Conservation (phyloP, 2,888 invertebrate species). For the Chaetoderma sp. region DNA sequence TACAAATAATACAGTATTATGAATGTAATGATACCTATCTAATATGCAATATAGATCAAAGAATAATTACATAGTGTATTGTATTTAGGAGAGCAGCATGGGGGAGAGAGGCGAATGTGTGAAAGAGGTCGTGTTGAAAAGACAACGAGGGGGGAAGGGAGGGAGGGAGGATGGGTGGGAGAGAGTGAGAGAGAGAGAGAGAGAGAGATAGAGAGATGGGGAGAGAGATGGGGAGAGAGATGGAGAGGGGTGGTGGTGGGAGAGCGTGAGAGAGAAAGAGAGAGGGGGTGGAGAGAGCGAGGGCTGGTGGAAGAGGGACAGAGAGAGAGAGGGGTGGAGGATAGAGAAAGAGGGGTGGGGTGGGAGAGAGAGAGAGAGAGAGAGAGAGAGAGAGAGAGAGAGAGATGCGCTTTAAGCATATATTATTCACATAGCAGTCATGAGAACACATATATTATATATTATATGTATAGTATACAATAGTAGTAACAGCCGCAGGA, state of each 20-base stretch:
- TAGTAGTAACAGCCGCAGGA: no score
- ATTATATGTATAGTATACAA: no score
- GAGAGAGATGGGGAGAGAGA: slow-evolving; percentile 19
- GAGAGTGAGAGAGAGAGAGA: slow-evolving; percentile 19
- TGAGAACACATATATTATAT: no score
- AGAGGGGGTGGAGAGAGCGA: slow-evolving; percentile 1
- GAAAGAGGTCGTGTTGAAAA: neutral
- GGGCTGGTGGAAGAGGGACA: neutral
- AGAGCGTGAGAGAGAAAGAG: no score
- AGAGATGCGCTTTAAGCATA: no score
- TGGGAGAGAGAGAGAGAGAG: neutral
- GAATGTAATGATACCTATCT: no score
- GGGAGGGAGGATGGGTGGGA: neutral
- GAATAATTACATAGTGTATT: no score
- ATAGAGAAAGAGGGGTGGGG: slow-evolving; percentile 5
- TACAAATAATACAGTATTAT: no score
- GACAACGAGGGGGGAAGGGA: neutral
- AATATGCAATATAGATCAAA: no score
- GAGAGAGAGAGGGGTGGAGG: slow-evolving; percentile 14
- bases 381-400: no score
- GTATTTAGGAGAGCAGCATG: neutral
- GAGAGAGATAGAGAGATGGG: neutral
- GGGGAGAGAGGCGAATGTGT: neutral
- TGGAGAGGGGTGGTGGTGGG: no score
- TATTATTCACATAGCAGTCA: no score